These are phyloP conservation scores for Hylaeus volcanicus DNA, from an alignment of 1,140 invertebrate species.

Conservation along the genomic window DNA sequence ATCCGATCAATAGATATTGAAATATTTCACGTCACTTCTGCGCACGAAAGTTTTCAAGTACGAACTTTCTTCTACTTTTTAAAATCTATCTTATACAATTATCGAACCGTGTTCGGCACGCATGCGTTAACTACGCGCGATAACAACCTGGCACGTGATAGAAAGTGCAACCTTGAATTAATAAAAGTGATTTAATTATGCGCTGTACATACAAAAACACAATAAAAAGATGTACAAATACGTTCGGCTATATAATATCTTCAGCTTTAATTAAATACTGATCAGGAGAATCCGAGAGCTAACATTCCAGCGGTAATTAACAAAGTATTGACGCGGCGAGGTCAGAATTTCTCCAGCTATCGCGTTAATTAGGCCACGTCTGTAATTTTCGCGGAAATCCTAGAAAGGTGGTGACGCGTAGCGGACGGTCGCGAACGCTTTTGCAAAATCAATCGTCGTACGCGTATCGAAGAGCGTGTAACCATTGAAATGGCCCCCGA, in stretches of 20 bases:
- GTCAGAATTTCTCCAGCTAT: no score
- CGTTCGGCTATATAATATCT: no score
- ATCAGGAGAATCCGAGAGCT: no score
- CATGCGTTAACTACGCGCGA: background rate
- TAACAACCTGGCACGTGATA: slow-evolving; percentile 8
- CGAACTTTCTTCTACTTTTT: slow-evolving; percentile 10
- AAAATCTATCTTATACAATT: slow-evolving; percentile 16
- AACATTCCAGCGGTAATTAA: no score
- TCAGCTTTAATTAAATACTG: no score
- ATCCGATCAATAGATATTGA: background rate
- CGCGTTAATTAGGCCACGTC: no score
- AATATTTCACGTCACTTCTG: background rate
- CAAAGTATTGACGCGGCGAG: no score
- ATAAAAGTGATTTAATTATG: no score
- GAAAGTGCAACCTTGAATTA: slow-evolving; percentile 11
- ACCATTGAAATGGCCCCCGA: no score
- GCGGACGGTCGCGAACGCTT: background rate
- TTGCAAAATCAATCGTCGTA: background rate
- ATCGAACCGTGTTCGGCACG: background rate
- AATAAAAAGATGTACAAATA: no score
- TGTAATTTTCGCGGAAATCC: background rate
- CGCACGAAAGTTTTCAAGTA: background rate
- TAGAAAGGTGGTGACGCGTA: no score
- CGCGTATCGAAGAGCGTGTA: background rate
- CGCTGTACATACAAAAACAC: no score